Base-by-base conservation (phyloP, 2,797 vertebrate species). In the Falco berigora region DNA sequence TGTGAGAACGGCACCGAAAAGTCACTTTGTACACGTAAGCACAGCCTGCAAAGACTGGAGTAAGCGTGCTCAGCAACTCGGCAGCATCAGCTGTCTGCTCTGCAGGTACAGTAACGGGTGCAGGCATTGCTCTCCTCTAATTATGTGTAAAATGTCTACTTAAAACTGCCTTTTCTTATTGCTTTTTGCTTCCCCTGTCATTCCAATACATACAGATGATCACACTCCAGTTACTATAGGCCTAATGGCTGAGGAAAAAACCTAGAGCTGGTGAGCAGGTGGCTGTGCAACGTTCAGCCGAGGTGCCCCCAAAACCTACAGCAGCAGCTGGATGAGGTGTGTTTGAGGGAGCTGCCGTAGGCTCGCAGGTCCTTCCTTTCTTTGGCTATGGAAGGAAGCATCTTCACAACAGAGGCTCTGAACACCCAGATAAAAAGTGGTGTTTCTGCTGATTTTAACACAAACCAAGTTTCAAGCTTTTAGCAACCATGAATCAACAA, bases 181-280 rank as follows among this genome's bases (percentile, higher is more conserved):
- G 53, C 14, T 4, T 22, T 81, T 28, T 55, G 14, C 46, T 84
- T 67, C 25, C 58, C 34, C 55, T 24, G 4, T 30, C 52, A 52
- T 23, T 22, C 49, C 50, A 10, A 4, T 25, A 13, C 1, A 0
- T 11, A 21, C 27, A 5, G 11, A 2, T 4, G 17, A 9, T 38
- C 27, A 5, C 46, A 12, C 42, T 20, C 21, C 8, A 5, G 19
- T 50, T 62, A 16, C 36, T 30, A 4, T 5, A 21, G 34, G 16
- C 46, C 42, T 59, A 20, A 40, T 25, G 3, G 1, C 56, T 40
- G 21, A 10, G 3, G 28, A 34, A 42, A 15, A 50, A 8, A 8
- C 22, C 38, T 27, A 2, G 50, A 24, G 50, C 52, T 61, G 47
- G 28, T 28, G 53, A 53, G 59, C 8, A 49, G n/a, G 40, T 32